phyloP scores from a whole-genome alignment of 2,797 vertebrate genomes.

The Bradypodion pumilum region DNA sequence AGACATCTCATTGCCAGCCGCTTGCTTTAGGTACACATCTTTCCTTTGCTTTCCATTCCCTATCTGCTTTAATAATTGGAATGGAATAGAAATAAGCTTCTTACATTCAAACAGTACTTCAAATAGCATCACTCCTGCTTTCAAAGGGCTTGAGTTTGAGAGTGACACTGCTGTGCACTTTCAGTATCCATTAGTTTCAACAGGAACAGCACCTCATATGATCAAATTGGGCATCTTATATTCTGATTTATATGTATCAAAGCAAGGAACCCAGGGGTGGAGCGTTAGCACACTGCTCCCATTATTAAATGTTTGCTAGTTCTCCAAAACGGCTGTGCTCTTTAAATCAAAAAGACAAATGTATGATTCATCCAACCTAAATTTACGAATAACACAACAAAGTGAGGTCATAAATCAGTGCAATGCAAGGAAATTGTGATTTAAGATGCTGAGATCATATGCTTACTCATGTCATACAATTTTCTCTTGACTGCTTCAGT shows the following conservation, averaged over 20 bases:
- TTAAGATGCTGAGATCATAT: slow-evolving; percentile 16
- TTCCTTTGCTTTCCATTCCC: slow-evolving; percentile 48
- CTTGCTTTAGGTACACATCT: slow-evolving; percentile 38
- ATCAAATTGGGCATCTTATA: slow-evolving; percentile 22
- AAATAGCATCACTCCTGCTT: neutral
- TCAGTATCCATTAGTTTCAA: slow-evolving; percentile 21
- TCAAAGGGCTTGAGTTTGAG: slow-evolving; percentile 39
- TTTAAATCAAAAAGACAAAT: slow-evolving; percentile 41
- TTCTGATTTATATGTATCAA: slow-evolving; percentile 37
- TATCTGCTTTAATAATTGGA: slow-evolving; percentile 32
- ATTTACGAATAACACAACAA: slow-evolving; percentile 33
- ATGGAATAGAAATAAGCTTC: slow-evolving; percentile 11
- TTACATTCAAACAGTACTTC: slow-evolving; percentile 31
- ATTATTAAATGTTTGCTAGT: slow-evolving; percentile 34
- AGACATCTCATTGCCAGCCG: slow-evolving; percentile 36
- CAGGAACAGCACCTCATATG: neutral
- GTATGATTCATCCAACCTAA: slow-evolving; percentile 1
- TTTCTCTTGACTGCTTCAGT: slow-evolving; percentile 8
- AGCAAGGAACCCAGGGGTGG: neutral
- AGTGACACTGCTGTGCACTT: neutral
- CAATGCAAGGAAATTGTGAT: slow-evolving; percentile 28
- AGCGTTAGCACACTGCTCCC: neutral
- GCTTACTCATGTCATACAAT: slow-evolving; percentile 39
- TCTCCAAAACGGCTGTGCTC: slow-evolving; percentile 14
- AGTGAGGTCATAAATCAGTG: slow-evolving; percentile 14